Evolutionary conservation across 2,888 invertebrate genomes (phyloP).

Genomic region (Hofmannophila pseudospretella): DNA sequence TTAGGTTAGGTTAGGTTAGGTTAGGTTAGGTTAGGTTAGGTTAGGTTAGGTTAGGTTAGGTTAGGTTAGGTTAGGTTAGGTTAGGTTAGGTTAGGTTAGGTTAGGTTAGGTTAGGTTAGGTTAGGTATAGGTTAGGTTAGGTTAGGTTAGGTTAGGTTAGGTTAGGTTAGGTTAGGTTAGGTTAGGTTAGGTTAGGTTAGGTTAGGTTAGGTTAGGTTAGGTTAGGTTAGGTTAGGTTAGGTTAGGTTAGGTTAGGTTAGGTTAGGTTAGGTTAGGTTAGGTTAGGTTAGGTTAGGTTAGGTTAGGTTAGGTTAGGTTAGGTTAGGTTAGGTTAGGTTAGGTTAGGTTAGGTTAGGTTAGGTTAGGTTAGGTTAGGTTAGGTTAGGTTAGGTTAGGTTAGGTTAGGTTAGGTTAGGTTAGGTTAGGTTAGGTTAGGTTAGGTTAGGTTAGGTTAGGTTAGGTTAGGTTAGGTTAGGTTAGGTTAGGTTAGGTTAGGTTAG

Average conservation of each 20-base stretch:
- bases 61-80: conserved; percentile 12
- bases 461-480: conserved; percentile 14
- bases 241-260: conserved; percentile 6
- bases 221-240: conserved; percentile 6
- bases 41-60: conserved; percentile 8
- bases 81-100: conserved; percentile 6
- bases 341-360: conserved; percentile 2
- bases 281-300: conserved; percentile 1
- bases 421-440: conserved; percentile 1
- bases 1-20: conserved; percentile 6
- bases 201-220: conserved; percentile 6
- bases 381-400: conserved; percentile 2
- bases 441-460: conserved; percentile 13
- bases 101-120: conserved; percentile 7
- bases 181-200: conserved; percentile 6
- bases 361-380: conserved; percentile 1
- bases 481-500: conserved; percentile 14
- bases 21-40: conserved; percentile 7
- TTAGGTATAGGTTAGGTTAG: conserved; percentile 6
- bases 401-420: conserved; percentile 2
- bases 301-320: conserved; percentile 2
- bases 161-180: conserved; percentile 5
- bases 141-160: conserved; percentile 6
- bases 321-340: conserved; percentile 2
- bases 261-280: conserved; percentile 2